Conservation (phyloP, 2,888 invertebrate species). For the Andricus quercusramuli region DNA sequence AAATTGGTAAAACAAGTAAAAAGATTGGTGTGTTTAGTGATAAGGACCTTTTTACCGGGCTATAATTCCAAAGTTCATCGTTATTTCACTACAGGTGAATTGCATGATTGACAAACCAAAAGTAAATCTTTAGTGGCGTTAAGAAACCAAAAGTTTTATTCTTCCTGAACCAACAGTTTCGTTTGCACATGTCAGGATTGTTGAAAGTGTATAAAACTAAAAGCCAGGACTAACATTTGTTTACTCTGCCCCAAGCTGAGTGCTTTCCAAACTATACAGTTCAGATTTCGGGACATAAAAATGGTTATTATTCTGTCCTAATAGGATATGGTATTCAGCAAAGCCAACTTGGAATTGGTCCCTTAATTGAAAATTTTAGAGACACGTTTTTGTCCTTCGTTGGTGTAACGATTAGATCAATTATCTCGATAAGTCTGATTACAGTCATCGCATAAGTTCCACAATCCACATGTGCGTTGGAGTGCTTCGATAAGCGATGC, state of each 20-base stretch:
- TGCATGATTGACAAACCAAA: background rate
- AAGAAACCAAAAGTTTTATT: background rate
- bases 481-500: slow-evolving; percentile 53
- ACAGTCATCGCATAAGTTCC: slow-evolving; percentile 45
- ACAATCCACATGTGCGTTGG: slow-evolving; percentile 42
- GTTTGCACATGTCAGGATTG: slow-evolving; percentile 1
- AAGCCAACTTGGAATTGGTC: background rate
- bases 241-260: background rate
- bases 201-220: slow-evolving; percentile 4
- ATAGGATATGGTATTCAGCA: background rate
- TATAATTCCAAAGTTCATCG: background rate
- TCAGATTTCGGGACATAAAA: background rate
- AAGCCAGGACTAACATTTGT: slow-evolving; percentile 5
- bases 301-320: background rate
- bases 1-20: background rate
- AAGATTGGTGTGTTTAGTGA: slow-evolving; percentile 5
- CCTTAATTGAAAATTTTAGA: background rate
- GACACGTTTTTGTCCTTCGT: background rate
- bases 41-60: background rate
- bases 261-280: background rate
- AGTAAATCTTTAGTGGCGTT: background rate
- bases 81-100: slow-evolving; percentile 26
- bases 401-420: slow-evolving; percentile 41
- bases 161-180: background rate
- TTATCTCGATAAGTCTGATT: slow-evolving; percentile 53